Percentiles rank a stretch among this genome's conserved stretches.
Evolutionary conservation across 2,797 vertebrate genomes (phyloP).

Genomic region (Ctenosaura bakeri): DNA sequence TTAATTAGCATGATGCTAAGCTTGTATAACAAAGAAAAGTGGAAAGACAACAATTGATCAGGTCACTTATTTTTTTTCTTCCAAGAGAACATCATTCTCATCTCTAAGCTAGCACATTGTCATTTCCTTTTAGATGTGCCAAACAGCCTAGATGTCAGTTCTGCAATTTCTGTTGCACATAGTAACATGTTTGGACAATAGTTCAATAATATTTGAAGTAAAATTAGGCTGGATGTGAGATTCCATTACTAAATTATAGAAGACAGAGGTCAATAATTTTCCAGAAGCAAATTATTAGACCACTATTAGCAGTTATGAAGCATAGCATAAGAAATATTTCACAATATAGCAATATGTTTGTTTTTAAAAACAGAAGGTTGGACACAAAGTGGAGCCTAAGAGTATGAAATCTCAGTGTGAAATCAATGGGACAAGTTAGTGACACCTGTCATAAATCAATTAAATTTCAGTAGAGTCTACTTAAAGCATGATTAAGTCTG

Average conservation of each 20-base stretch:
- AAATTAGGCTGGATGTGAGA: conserved; percentile 26
- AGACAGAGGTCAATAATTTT: conserved; percentile 9
- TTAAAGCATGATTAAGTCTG: background rate
- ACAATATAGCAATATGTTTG: background rate
- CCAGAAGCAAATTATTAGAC: background rate
- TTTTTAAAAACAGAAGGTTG: background rate
- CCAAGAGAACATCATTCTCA: conserved; percentile 32
- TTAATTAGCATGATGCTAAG: background rate
- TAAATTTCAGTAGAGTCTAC: background rate
- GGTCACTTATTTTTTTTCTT: background rate
- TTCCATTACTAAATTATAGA: conserved; percentile 26
- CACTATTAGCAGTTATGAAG: conserved; percentile 27
- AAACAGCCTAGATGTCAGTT: conserved; percentile 37
- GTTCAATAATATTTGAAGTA: conserved; percentile 36
- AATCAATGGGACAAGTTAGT: background rate
- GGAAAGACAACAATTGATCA: background rate
- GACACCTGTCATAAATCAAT: background rate
- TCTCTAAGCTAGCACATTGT: conserved; percentile 40
- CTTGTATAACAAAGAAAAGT: background rate
- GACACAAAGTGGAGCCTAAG: background rate
- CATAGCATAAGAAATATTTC: background rate
- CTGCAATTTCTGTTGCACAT: background rate
- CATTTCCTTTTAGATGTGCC: conserved; percentile 31
- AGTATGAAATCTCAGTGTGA: background rate
- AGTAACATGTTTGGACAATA: conserved; percentile 30